Base-by-base conservation (phyloP, 2,797 vertebrate genomes). In the Bovichtus diacanthus region DNA sequence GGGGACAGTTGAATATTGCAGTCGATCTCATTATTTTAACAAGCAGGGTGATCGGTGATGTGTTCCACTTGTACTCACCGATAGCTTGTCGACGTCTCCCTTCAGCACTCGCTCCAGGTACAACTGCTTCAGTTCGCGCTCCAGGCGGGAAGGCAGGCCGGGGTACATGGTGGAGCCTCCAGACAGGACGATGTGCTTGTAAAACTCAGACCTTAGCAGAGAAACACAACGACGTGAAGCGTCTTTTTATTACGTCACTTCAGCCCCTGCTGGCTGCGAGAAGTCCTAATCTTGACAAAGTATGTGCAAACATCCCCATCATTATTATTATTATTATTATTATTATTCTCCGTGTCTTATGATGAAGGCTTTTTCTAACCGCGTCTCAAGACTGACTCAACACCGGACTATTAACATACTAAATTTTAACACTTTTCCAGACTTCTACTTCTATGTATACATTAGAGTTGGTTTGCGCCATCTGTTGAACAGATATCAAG, bases 81-180 rank as follows among this genome's bases (percentile, higher is more conserved):
- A 97, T 29, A 98, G 96, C 63, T 98, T 98, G 80, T 97, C 97
- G 47, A 98, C 96, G 4, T 97, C 96, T 74, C 97, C 97, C 83
- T 98, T 98, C 66, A 98, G 94, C 71, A 98, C 97, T 53, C 97
- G 91, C 86, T 98, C 97, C 89, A 98, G 91, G 90, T 98, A 98
- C 31, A 98, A 96, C 90, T 98, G 97, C 56, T 98, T 98, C 29
- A 98, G 95, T 59, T 98, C 97, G 3, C 97, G 91, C 91, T 98
- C 97, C 95, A 98, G 94, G 16, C 97, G 95, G 0, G 97, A 98
- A 4, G 97, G 97, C 84, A 98, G 94, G 18, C 97, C 97, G 0
- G 97, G 97, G 63, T 98, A 98, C 97, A 98, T 98, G 69, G 97
- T 98, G 81, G 97, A 98, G 0, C 97, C 97, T 59, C 97, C 97